A percentile compares a stretch with the other conserved stretches of the same genome.
phyloP scores from a whole-genome alignment of 1,140 invertebrate genomes.

The Aphelinus certus region DNA sequence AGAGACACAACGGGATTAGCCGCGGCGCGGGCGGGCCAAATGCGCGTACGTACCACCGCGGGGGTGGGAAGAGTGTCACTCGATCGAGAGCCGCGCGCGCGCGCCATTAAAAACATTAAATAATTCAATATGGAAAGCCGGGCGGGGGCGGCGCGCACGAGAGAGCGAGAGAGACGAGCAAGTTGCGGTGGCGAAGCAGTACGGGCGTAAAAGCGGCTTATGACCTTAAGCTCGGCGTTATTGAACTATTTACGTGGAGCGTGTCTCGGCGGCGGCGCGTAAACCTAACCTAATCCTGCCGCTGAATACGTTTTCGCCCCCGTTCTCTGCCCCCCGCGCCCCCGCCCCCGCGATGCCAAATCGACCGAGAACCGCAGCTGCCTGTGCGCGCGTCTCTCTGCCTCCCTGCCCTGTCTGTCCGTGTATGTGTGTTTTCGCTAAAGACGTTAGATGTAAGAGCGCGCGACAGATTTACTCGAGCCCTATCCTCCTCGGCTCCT shows the following conservation, averaged over 20 bases:
- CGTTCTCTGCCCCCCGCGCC: no score
- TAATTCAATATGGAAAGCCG: constrained; percentile 48
- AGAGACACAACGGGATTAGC: constrained; percentile 36
- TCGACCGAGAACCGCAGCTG: constrained; percentile 24
- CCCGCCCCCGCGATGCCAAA: constrained; percentile 25
- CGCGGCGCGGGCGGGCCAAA: background rate
- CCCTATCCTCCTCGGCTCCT: no score
- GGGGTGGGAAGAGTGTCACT: background rate
- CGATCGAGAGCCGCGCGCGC: background rate
- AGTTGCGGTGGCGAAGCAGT: background rate
- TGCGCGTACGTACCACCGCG: no score
- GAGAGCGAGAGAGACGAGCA: background rate
- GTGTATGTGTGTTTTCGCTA: background rate
- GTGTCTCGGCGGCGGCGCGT: background rate
- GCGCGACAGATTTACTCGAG: no score
- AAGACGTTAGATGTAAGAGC: no score
- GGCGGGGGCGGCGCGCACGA: background rate
- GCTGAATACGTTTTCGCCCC: background rate
- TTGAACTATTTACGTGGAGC: constrained; percentile 54
- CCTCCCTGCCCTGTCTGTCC: background rate
- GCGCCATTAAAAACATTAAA: constrained; percentile 50
- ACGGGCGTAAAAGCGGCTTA: constrained; percentile 43
- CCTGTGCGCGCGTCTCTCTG: constrained; percentile 10
- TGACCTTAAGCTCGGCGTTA: constrained; percentile 50
- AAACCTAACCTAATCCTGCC: constrained; percentile 38